Percentiles rank a stretch among this genome's conserved stretches.
These are phyloP conservation scores for Macrostomum lignano DNA, from an alignment of 1,140 invertebrate genomes.

Conservation along the genomic window DNA sequence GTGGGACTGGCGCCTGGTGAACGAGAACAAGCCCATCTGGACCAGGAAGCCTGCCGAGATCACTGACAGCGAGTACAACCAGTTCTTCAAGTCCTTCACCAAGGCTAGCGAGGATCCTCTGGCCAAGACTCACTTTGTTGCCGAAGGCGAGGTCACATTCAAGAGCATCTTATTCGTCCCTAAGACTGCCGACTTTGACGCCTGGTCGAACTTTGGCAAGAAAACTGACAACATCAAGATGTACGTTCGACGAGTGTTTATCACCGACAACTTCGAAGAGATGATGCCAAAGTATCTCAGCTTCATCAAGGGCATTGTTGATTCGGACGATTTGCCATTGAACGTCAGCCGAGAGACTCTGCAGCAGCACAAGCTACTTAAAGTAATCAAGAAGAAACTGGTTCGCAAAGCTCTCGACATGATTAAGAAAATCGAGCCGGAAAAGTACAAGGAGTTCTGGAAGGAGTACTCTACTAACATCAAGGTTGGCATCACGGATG, in stretches of 20 bases:
- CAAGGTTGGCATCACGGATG: slow-evolving; percentile 87
- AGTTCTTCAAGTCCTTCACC: slow-evolving; percentile 72
- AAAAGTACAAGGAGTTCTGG: slow-evolving; percentile 79
- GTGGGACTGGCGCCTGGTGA: slow-evolving; percentile 80
- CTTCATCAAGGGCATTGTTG: slow-evolving; percentile 71
- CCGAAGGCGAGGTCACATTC: slow-evolving; percentile 93
- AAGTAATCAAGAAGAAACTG: slow-evolving; percentile 93
- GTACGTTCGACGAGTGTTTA: slow-evolving; percentile 84
- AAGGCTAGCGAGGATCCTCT: slow-evolving; percentile 61
- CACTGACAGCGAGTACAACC: slow-evolving; percentile 54
- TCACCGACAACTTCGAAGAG: slow-evolving; percentile 90
- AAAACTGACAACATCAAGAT: slow-evolving; percentile 77
- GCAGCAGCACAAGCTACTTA: slow-evolving; percentile 83
- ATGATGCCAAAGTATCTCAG: slow-evolving; percentile 92
- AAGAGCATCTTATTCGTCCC: slow-evolving; percentile 79
- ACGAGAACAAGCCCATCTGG: slow-evolving; percentile 89
- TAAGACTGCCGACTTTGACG: slow-evolving; percentile 54
- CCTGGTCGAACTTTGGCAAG: slow-evolving; percentile 74
- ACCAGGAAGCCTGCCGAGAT: slow-evolving; percentile 59
- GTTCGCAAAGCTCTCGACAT: slow-evolving; percentile 85
- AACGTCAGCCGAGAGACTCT: slow-evolving; percentile 92
- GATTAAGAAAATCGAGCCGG: slow-evolving; percentile 77
- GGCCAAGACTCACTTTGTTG: slow-evolving; percentile 89
- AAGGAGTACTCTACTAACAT: slow-evolving; percentile 61
- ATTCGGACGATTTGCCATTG: slow-evolving; percentile 90